Percentiles rank a stretch among this genome's conserved stretches.
These are phyloP conservation scores for Diplodus sargus DNA, from an alignment of 2,797 vertebrate genomes.

Conservation along the genomic window DNA sequence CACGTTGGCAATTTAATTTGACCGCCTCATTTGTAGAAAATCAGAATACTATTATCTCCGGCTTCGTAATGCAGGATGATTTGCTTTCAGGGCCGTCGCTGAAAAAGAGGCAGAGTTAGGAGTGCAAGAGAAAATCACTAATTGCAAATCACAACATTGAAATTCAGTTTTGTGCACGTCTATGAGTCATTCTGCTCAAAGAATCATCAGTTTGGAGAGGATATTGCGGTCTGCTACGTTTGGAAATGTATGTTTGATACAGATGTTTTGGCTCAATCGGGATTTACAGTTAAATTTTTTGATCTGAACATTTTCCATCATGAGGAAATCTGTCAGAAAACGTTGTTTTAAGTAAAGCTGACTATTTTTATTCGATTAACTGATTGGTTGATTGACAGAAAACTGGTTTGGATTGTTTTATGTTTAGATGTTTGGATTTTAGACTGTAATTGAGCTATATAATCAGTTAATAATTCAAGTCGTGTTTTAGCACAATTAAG, in stretches of 20 bases:
- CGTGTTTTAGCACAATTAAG: not conserved
- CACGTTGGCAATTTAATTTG: slow-evolving; percentile 42
- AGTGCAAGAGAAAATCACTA: slow-evolving; percentile 27
- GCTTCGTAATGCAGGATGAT: slow-evolving; percentile 41
- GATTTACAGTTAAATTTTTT: not conserved
- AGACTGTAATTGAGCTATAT: too few species aligned
- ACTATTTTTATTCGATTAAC: accelerated
- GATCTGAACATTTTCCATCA: not conserved
- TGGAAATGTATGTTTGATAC: slow-evolving; percentile 1
- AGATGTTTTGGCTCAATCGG: not conserved
- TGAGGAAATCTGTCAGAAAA: not conserved
- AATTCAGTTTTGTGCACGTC: slow-evolving; percentile 24
- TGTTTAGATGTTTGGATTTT: too few species aligned
- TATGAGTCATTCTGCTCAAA: slow-evolving; percentile 3
- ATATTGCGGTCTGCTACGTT: not conserved
- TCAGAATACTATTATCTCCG: slow-evolving; percentile 32
- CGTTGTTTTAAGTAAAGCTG: not conserved
- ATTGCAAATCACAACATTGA: slow-evolving; percentile 29
- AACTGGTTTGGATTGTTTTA: too few species aligned
- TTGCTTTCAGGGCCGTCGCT: slow-evolving; percentile 22
- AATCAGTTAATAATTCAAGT: not conserved
- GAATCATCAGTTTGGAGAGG: slow-evolving; percentile 5
- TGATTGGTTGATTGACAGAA: not conserved
- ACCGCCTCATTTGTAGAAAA: slow-evolving; percentile 39
- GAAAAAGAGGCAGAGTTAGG: slow-evolving; percentile 6